Evolutionary conservation across 2,888 invertebrate species (phyloP).

Genomic region (Amphipyra berbera): DNA sequence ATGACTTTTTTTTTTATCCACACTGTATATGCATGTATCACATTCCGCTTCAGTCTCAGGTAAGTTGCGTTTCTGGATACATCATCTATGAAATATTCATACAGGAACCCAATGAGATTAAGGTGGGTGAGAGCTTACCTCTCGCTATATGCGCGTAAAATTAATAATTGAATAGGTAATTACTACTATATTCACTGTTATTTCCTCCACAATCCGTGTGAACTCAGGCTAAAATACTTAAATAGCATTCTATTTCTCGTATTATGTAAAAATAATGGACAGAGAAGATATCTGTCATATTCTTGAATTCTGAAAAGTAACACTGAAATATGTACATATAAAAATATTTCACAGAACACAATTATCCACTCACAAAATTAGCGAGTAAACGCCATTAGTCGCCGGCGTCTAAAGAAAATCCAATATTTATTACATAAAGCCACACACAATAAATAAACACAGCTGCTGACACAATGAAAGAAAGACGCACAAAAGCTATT

Average conservation of each 20-base stretch:
- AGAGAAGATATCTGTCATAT: neutral
- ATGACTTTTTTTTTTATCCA: no score
- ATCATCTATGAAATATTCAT: constrained; percentile 26
- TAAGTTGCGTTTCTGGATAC: constrained; percentile 8
- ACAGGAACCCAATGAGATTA: constrained; percentile 25
- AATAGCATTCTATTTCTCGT: no score
- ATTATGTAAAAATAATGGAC: no score
- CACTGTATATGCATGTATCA: neutral
- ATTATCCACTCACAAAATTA: constrained; percentile 31
- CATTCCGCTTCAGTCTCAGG: neutral
- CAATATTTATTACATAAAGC: constrained; percentile 50
- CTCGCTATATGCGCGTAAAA: constrained; percentile 9
- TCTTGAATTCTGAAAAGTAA: neutral
- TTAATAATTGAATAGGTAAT: constrained; percentile 16
- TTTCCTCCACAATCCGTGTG: no score
- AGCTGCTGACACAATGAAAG: constrained; percentile 48
- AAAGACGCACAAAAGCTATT: constrained; percentile 40
- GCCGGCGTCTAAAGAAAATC: constrained; percentile 40
- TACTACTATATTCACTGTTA: constrained; percentile 1
- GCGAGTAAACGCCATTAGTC: constrained; percentile 23
- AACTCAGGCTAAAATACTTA: no score
- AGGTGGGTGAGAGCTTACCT: neutral
- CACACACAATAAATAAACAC: constrained; percentile 52
- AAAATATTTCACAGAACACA: constrained; percentile 11
- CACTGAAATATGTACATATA: neutral